A percentile compares a stretch with the other conserved stretches of the same genome.
Evolutionary conservation across 2,888 invertebrate species (phyloP).

Genomic region (Mesopsocus fuscifrons): DNA sequence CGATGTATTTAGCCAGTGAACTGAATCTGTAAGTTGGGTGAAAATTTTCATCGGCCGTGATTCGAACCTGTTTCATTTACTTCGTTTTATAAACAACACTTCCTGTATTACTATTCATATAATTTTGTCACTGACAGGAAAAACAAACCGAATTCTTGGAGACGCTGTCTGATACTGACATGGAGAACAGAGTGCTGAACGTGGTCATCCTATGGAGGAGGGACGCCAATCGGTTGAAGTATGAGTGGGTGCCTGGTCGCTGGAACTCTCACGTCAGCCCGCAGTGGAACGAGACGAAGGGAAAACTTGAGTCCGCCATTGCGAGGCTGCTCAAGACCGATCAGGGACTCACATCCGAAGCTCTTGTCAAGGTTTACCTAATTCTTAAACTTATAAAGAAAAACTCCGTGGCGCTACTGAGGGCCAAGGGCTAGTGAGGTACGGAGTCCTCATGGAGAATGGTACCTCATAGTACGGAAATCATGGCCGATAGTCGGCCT

Average conservation of each 20-base stretch:
- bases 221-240: conserved; percentile 68
- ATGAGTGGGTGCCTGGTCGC: conserved; percentile 69
- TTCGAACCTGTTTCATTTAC: too few species aligned
- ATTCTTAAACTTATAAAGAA: background rate
- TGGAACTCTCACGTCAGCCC: conserved; percentile 14
- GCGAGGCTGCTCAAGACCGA: conserved; percentile 48
- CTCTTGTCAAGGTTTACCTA: conserved; percentile 44
- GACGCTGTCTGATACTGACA: conserved; percentile 42
- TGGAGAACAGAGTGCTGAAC: conserved; percentile 47
- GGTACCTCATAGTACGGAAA: too few species aligned
- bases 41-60: too few species aligned
- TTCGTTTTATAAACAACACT: too few species aligned
- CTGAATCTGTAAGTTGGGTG: too few species aligned
- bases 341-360: conserved; percentile 58
- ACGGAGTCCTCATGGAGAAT: too few species aligned
- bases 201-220: conserved; percentile 82
- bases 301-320: conserved; percentile 50
- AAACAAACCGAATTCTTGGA: conserved; percentile 66
- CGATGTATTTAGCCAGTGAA: too few species aligned
- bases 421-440: background rate
- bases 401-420: too few species aligned
- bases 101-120: too few species aligned
- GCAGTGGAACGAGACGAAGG: conserved; percentile 51
- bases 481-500: too few species aligned
- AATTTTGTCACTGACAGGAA: too few species aligned